Evolutionary conservation across 2,113 vertebrate genomes (phyloP), one percentile per base, ranked within the genome.

Genomic region (Gambusia affinis): DNA sequence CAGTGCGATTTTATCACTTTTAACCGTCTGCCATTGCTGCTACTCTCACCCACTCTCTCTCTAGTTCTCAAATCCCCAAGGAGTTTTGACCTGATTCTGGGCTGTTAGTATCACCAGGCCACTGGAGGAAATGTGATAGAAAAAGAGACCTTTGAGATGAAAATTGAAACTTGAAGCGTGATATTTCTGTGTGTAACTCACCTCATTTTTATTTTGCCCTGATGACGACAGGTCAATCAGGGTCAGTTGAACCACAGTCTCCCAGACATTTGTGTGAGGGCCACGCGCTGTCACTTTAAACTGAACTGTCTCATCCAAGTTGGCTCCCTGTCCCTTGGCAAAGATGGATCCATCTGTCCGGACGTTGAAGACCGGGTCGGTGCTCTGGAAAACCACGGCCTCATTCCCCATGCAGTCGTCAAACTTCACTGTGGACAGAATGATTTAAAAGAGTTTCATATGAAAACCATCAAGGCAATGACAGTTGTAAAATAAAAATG

Each of bases 371-470:
- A 94, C 89, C 72, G 94, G 75, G 89, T 96, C 95, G 75, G 91
- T 95, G 94, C 95, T 97, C 88, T 95, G 94, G 22, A 97, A 96
- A 7, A 78, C 93, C 66, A 95, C 92, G 19, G 91, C 95, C 60
- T 93, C 88, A 66, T 95, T 96, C 80, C 94, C 94, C 7, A 90
- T 76, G 89, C 97, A 99, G 95, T 95, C 95, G 71, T 95, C 96
- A 89, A 98, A 97, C 90, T 93, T 93, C 72, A 98, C 97, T 98
- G 90, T 65, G 91, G 94, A 86, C 57, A 76, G 91, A 67, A 81
- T 57, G 75, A 70, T 11, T 12, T 10, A 70, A 11, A 67, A 22
- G 2, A 73, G 33, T 66, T 73, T 4, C 78, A 72, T 33, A 7
- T 27, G 19, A 8, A 39, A 4, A 29, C 73, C 30, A 39, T 31